A percentile compares a stretch with the other conserved stretches of the same genome.
Evolutionary conservation across 2,113 vertebrate genomes (phyloP).

Genomic region (Pica pica): DNA sequence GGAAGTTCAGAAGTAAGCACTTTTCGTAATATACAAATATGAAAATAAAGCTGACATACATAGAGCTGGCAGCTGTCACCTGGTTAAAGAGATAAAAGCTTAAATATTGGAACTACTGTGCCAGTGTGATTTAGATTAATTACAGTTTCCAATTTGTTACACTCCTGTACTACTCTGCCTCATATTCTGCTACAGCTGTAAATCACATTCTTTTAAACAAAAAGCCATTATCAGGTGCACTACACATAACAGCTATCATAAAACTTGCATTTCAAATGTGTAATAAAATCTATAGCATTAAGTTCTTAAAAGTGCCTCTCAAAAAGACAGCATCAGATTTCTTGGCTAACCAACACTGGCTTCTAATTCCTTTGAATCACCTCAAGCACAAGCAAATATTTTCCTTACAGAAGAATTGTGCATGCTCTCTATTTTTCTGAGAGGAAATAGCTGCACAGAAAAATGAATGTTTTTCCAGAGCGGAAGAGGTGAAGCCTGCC

Average conservation of each 20-base stretch:
- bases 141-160: background rate
- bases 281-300: background rate
- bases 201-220: background rate
- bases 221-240: background rate
- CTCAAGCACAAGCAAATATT: background rate
- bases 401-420: background rate
- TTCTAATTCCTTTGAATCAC: background rate
- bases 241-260: background rate
- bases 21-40: background rate
- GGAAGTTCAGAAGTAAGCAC: background rate
- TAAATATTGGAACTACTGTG: background rate
- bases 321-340: background rate
- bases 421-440: background rate
- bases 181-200: background rate
- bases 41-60: background rate
- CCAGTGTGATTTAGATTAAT: background rate
- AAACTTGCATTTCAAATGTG: background rate
- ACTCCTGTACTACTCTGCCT: background rate
- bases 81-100: background rate
- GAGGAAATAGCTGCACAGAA: background rate
- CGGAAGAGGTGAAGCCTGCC: background rate
- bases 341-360: background rate
- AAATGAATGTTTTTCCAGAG: background rate
- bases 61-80: background rate
- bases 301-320: background rate